Evolutionary conservation across 2,888 invertebrate genomes (phyloP), one percentile per base, ranked within the genome.

Genomic region (Philhelius pedissequus): DNA sequence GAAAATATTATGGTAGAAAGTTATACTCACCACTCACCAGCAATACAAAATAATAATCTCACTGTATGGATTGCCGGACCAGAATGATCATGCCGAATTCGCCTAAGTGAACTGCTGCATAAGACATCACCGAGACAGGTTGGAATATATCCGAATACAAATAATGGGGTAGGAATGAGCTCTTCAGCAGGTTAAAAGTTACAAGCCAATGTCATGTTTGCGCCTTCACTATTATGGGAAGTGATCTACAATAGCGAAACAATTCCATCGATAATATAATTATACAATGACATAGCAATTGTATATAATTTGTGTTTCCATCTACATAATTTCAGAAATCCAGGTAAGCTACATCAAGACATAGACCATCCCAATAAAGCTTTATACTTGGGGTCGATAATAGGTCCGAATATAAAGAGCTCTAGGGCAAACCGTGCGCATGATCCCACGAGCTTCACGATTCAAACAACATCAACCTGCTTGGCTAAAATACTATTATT

Each of bases 191-290:
- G 79, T 79, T 79, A 71, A 50, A 70, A 64, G 38, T 54, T 45
- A 45, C 45, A 45, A 32, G 2, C 32, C 76, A 54, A 77, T 73
- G 68, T 68, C 40, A 54, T 73, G 77, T 70, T 54, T 78, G 60
- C 11, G 40, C 56, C 66, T 62, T 62, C 30, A 54, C 54, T 73
- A 43, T 62, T 54, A 68, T 71, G 71, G 71, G 77, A 78, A 73
- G 64, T 74, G 74, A 83, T 83, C 70, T 66, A 79, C 83, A 83
- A 83, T 70, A 83, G 58, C 74, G 52, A 79, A 79, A 83, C 79
- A 79, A 83, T 83, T 83, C 74, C 74, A 78, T 83, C 78, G 83
- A 79, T 83, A 83, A 83, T 83, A 79, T 83, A 83, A 83, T 83
- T 83, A 56, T 56, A 78, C 83, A 83, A 83, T 83, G 83, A 83